Base-by-base conservation (phyloP, 1,140 invertebrate genomes). In the Cepaea nemoralis region DNA sequence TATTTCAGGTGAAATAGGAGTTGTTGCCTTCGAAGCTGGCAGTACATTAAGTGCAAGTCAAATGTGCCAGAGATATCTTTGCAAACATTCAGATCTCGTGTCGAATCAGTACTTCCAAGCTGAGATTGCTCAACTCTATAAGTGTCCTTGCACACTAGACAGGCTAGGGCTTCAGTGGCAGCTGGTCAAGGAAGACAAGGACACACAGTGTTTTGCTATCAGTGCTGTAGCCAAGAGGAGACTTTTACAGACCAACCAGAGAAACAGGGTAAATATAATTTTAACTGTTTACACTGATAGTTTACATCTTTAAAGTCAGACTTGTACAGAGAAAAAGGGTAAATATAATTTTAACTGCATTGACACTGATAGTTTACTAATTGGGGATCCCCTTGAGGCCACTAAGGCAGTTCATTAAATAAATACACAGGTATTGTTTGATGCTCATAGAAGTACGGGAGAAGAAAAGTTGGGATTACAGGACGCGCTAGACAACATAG, bases 111-210 rank as follows among this genome's bases (percentile, higher is more conserved):
- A 19, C 22, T 74, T 27, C 42, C 27, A 45, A 31, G 24, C 37
- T 48, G 71, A 74, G 39, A 48, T 42, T 19, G 24, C 27, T 3
- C 24, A 48, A 33, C 42, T 74, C 6, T 74, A 74, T 31, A 5
- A 42, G n/a, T 74, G 71, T 27, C 71, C 71, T 14, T 45, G 39
- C 40, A 39, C 71, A 2, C 31, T 74, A 2, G 42, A 50, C 2
- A 74, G 42, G 31, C 42, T 45, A 12, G 71, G 71, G 6, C 19
- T 33, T 16, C 71, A 74, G 27, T 74, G 71, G 71, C 39, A 74
- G 42, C 71, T 74, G 6, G 2, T 37, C 35, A 55, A 19, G n/a
- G 39, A 74, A 16, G 27, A 42, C 39, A 3, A 37, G 2, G 24
- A 31, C 19, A 24, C 35, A 1, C 39, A 39, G 24, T 70, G 69